phyloP scores from a whole-genome alignment of 2,113 vertebrate genomes.

The Himantopus leucocephalus region DNA sequence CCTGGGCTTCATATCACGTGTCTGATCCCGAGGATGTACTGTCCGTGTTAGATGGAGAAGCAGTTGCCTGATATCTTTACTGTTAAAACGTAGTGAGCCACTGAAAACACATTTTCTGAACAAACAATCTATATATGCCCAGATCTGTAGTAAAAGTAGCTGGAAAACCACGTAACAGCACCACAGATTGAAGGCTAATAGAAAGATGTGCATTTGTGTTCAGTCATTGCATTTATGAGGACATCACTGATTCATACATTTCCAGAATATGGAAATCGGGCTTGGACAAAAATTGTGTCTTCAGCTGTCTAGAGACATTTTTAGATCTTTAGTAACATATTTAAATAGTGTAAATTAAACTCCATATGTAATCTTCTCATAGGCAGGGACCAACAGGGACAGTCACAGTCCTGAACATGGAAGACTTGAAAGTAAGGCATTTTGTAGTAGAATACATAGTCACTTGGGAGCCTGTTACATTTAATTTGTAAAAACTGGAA shows the following conservation, averaged over 20 bases:
- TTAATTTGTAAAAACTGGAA: slow-evolving; percentile 63
- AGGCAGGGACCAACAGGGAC: slow-evolving; percentile 25
- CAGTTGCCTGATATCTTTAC: slow-evolving; percentile 37
- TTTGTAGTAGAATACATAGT: slow-evolving; percentile 23
- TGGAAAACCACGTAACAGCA: slow-evolving; percentile 23
- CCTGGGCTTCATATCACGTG: slow-evolving; percentile 90
- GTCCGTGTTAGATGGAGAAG: background rate
- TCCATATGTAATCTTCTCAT: slow-evolving; percentile 29
- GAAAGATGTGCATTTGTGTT: slow-evolving; percentile 5
- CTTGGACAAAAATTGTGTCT: slow-evolving; percentile 42
- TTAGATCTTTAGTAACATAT: slow-evolving; percentile 62
- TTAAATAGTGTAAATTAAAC: slow-evolving; percentile 61
- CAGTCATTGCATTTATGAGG: background rate
- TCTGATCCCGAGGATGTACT: slow-evolving; percentile 71
- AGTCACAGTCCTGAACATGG: background rate
- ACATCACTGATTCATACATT: background rate
- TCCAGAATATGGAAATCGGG: background rate
- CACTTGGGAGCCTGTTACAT: slow-evolving; percentile 51
- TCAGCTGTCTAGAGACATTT: slow-evolving; percentile 53
- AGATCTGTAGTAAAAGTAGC: slow-evolving; percentile 21
- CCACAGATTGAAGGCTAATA: background rate
- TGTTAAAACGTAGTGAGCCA: slow-evolving; percentile 38
- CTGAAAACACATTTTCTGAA: slow-evolving; percentile 48
- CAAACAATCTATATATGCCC: slow-evolving; percentile 25
- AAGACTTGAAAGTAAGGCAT: slow-evolving; percentile 37